Evolutionary conservation across 1,140 invertebrate species (phyloP).

Genomic region (Dendroctonus ponderosae): DNA sequence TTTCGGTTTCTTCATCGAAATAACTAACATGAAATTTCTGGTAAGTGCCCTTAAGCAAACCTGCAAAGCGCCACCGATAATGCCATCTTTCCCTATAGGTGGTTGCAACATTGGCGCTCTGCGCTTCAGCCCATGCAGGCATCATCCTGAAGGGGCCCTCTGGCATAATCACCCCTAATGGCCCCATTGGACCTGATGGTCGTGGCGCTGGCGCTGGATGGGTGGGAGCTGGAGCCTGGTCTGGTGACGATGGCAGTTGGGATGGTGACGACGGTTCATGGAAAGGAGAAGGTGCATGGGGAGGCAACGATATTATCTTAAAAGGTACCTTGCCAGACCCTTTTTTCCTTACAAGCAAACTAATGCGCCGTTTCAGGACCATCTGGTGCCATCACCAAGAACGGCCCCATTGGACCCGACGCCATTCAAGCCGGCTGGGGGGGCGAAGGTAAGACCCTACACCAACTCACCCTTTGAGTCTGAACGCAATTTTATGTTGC

Average conservation of each 20-base stretch:
- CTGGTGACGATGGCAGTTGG: conserved; percentile 4
- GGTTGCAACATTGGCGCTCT: conserved; percentile 31
- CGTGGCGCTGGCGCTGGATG: conserved; percentile 24
- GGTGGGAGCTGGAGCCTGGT: conserved; percentile 14
- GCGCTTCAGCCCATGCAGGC: conserved; percentile 21
- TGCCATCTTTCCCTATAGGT: conserved; percentile 17
- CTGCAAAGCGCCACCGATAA: too few relatives aligned
- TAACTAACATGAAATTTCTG: conserved; percentile 32
- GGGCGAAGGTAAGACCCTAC: background rate
- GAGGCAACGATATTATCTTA: background rate
- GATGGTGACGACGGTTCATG: background rate
- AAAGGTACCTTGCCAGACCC: background rate
- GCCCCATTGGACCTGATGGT: conserved; percentile 37
- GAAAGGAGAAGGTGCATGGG: background rate
- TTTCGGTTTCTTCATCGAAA: conserved; percentile 20
- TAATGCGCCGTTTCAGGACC: conserved; percentile 14
- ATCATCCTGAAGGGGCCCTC: conserved; percentile 35
- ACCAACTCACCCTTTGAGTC: too few relatives aligned
- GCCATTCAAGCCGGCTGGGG: background rate
- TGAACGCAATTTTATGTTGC: background rate
- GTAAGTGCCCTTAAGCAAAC: conserved; percentile 13
- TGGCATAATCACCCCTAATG: conserved; percentile 35
- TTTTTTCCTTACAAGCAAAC: background rate
- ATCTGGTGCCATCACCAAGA: conserved; percentile 27
- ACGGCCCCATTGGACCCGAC: conserved; percentile 28